phyloP scores from a whole-genome alignment of 2,888 invertebrate species.

The Vesta saturnalis region DNA sequence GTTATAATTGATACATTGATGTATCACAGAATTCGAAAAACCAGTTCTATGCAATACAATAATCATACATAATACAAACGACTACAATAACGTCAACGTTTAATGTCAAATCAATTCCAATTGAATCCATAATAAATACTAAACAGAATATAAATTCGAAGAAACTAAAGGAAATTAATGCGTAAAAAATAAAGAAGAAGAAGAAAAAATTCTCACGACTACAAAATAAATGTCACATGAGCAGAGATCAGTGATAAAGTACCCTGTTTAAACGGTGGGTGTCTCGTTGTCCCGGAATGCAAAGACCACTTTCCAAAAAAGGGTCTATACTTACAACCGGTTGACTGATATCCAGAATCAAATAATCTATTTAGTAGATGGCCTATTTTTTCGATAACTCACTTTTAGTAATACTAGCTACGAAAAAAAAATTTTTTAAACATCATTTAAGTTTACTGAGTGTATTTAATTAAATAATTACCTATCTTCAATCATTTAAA shows the following conservation, averaged over 20 bases:
- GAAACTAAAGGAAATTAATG: constrained; percentile 21
- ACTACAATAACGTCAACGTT: constrained; percentile 1
- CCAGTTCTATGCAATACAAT: no score
- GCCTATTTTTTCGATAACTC: constrained; percentile 1
- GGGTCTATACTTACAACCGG: constrained; percentile 42
- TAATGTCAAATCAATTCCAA: constrained; percentile 4
- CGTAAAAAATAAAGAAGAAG: constrained; percentile 17
- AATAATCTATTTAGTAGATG: constrained; percentile 14
- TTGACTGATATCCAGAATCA: constrained; percentile 38
- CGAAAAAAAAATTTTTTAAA: constrained; percentile 10
- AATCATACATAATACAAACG: neutral
- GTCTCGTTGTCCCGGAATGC: constrained; percentile 42
- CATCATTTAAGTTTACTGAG: constrained; percentile 15
- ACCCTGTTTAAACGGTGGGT: constrained; percentile 39
- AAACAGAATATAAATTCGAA: constrained; percentile 15
- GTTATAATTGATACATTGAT: no score
- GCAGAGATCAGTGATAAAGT: constrained; percentile 41
- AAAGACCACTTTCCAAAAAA: constrained; percentile 43
- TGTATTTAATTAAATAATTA: constrained; percentile 24
- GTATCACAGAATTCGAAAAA: no score
- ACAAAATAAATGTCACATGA: constrained; percentile 39
- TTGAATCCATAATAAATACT: neutral
- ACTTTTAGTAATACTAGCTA: neutral
- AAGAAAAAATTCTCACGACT: constrained; percentile 38
- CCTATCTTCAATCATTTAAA: constrained; percentile 13